Evolutionary conservation across 2,113 vertebrate species (phyloP), one percentile per base, ranked within the genome.

Genomic region (Myrmecobius fasciatus): DNA sequence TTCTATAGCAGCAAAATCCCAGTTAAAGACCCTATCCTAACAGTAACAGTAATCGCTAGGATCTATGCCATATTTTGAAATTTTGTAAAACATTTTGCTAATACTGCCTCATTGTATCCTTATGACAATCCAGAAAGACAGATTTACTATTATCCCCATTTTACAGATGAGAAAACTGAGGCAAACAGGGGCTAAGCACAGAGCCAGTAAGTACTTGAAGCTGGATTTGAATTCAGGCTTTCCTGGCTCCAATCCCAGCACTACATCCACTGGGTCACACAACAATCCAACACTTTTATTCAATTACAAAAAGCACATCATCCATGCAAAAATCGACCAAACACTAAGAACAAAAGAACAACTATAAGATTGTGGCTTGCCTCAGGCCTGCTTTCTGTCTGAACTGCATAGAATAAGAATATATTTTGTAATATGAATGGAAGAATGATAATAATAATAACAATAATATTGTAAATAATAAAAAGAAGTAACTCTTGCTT

Each of bases 171-270:
- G 49, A 91, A 49, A 8, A 4, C 12, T 49, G 46, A 28, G 14
- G 46, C 26, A 92, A 92, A 89, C 46, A 93, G 90, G 94, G 43
- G 60, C n/a, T n/a, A 48, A 49, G 53, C 91, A 88, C 93, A 52
- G 25, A 54, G 90, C 67, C 28, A 56, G 89, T 47, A 48, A 92
- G 88, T 9, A 48, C n/a, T 89, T 25, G 31, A 46, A 52, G 5
- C 8, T 12, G 36, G 53, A 24, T 90, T 0, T 60, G 54, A 83
- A 92, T 5, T 67, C 56, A 10, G 26, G 24, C 25, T 10, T 6
- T 0, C 8, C 0, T 47, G 92, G 7, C 25, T 89, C 31, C 0
- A 36, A 52, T 47, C 14, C 93, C 52, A 26, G 91, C 89, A 49
- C 49, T 91, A 8, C n/a, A 60, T 75, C 67, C 25, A 3, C 47